Percentiles rank a stretch among this genome's conserved stretches.
These are phyloP conservation scores for Drosophila pseudoananassae DNA, from an alignment of 1,140 invertebrate genomes.

Conservation along the genomic window DNA sequence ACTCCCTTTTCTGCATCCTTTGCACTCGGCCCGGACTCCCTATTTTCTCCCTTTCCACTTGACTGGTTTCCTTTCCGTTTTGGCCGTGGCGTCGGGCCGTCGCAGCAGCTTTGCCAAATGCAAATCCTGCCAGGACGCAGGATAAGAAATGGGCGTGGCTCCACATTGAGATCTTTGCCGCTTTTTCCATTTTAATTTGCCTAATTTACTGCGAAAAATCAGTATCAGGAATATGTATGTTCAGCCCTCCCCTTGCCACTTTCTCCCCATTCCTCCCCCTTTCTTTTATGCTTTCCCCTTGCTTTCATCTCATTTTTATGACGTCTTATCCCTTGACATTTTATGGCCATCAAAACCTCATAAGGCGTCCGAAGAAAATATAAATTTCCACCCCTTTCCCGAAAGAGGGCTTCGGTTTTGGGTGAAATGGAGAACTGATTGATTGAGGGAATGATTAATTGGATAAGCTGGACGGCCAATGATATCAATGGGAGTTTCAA, in stretches of 20 bases:
- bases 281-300: conserved; percentile 1
- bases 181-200: conserved; percentile 41
- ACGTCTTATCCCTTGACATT: conserved; percentile 51
- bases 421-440: conserved; percentile 10
- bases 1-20: conserved; percentile 32
- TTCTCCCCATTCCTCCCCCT: not conserved
- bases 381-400: not conserved
- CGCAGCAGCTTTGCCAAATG: conserved; percentile 1
- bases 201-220: conserved; percentile 47
- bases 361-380: conserved; percentile 25
- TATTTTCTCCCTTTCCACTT: conserved; percentile 2
- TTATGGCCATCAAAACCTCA: conserved; percentile 71
- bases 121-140: conserved; percentile 12
- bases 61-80: conserved; percentile 9
- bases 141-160: conserved; percentile 15
- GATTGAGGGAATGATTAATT: conserved; percentile 47
- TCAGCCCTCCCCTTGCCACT: not conserved
- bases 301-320: conserved; percentile 53
- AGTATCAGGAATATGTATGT: conserved; percentile 1
- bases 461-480: not conserved
- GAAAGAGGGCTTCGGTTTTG: conserved; percentile 1
- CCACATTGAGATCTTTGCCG: conserved; percentile 9
- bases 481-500: not conserved
- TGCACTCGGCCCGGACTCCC: conserved; percentile 10
- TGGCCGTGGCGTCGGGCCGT: too few species aligned